Conservation (phyloP, 2,113 vertebrate species). For the Verasper variegatus region DNA sequence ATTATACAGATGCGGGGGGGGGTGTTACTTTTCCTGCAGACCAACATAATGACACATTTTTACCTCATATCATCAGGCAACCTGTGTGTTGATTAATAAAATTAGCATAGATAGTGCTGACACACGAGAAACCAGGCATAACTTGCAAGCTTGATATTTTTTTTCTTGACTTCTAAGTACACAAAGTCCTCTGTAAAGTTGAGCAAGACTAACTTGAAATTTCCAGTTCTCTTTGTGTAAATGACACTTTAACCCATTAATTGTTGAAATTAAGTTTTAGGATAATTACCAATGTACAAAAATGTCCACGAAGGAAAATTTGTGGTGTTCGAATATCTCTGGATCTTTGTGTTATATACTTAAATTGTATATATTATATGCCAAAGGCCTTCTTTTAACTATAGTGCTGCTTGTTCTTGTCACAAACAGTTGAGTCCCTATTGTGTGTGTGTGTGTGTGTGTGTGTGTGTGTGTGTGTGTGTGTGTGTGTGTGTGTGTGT, state of each 20-base stretch:
- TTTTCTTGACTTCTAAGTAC: slow-evolving; percentile 46
- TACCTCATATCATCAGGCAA: slow-evolving; percentile 50
- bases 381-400: slow-evolving; percentile 30
- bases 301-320: slow-evolving; percentile 1
- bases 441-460: slow-evolving; percentile 29
- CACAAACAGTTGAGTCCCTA: slow-evolving; percentile 43
- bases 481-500: slow-evolving; percentile 36
- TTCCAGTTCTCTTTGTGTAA: not conserved
- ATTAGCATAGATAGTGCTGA: slow-evolving; percentile 72
- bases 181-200: slow-evolving; percentile 43
- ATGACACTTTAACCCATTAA: not conserved
- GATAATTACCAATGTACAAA: not conserved
- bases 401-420: slow-evolving; percentile 53
- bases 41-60: slow-evolving; percentile 46
- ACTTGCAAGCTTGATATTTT: slow-evolving; percentile 55
- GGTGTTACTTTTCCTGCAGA: slow-evolving; percentile 19
- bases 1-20: not conserved
- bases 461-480: slow-evolving; percentile 36
- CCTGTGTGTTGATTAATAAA: slow-evolving; percentile 68
- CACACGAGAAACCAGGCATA: slow-evolving; percentile 56
- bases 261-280: not conserved
- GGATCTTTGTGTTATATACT: slow-evolving; percentile 10
- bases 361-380: slow-evolving; percentile 23
- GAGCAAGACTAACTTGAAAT: slow-evolving; percentile 11
- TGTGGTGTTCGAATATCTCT: slow-evolving; percentile 5